A percentile compares a stretch with the other conserved stretches of the same genome.
These are phyloP conservation scores for Neodiprion lecontei DNA, from an alignment of 1,140 invertebrate genomes.

Conservation along the genomic window DNA sequence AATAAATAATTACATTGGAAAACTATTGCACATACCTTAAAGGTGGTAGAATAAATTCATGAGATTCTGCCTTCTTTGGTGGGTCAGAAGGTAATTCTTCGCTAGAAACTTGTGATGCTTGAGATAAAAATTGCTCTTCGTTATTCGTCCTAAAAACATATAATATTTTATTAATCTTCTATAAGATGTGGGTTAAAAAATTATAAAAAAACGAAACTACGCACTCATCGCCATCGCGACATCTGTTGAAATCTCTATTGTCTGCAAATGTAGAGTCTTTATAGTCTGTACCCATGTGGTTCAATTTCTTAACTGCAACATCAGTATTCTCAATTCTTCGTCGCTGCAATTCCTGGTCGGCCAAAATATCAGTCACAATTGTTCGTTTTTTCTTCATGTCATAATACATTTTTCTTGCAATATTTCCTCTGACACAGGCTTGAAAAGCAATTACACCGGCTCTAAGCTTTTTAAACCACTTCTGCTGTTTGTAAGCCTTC, in stretches of 20 bases:
- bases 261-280: neutral
- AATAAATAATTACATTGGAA: slow-evolving; percentile 11
- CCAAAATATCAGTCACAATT: slow-evolving; percentile 13
- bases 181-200: slow-evolving; percentile 14
- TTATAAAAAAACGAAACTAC: slow-evolving; percentile 23
- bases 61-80: slow-evolving; percentile 10
- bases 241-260: slow-evolving; percentile 13
- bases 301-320: slow-evolving; percentile 62
- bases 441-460: slow-evolving; percentile 73
- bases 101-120: neutral
- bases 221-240: slow-evolving; percentile 52
- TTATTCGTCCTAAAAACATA: neutral
- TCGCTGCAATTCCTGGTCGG: neutral
- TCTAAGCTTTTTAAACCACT: slow-evolving; percentile 72
- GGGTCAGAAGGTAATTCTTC: neutral
- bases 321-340: slow-evolving; percentile 52
- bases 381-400: slow-evolving; percentile 52
- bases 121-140: slow-evolving; percentile 6
- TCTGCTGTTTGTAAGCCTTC: slow-evolving; percentile 70
- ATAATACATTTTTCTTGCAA: slow-evolving; percentile 62
- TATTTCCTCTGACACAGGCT: slow-evolving; percentile 71
- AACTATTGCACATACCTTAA: slow-evolving; percentile 11
- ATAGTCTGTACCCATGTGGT: slow-evolving; percentile 65
- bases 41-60: slow-evolving; percentile 7
- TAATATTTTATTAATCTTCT: neutral